Evolutionary conservation across 2,113 vertebrate genomes (phyloP).

Genomic region (Acrocephalus kingi): DNA sequence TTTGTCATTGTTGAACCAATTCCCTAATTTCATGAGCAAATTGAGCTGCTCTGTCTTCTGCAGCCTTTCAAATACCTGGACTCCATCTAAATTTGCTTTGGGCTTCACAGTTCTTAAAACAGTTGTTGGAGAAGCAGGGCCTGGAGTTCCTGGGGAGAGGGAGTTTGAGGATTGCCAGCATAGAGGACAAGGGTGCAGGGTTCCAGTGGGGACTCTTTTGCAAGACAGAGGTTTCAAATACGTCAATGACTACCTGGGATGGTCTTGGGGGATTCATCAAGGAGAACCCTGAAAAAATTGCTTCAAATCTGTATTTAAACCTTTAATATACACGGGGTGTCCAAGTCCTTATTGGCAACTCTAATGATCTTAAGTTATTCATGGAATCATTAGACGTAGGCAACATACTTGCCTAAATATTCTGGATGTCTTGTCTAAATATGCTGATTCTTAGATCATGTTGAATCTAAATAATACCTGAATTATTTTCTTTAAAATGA

Average conservation of each 20-base stretch:
- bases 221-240: not conserved
- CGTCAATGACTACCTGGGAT: not conserved
- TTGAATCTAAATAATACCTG: not conserved
- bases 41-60: not conserved
- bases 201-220: not conserved
- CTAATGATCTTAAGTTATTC: not conserved
- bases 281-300: not conserved
- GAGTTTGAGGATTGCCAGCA: not conserved
- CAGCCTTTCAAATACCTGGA: not conserved
- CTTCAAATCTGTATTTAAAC: not conserved
- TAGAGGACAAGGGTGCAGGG: not conserved
- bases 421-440: not conserved
- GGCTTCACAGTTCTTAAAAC: not conserved
- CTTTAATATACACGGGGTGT: not conserved
- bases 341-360: not conserved
- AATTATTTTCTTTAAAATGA: not conserved
- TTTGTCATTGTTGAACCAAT: not conserved
- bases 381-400: not conserved
- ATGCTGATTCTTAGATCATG: too few species aligned
- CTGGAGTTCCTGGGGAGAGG: rapidly evolving
- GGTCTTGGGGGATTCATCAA: not conserved
- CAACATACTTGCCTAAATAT: not conserved
- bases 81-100: not conserved
- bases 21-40: not conserved
- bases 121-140: not conserved